Conservation (phyloP, 2,797 vertebrate species). For the Mormyrus proboscirostris region DNA sequence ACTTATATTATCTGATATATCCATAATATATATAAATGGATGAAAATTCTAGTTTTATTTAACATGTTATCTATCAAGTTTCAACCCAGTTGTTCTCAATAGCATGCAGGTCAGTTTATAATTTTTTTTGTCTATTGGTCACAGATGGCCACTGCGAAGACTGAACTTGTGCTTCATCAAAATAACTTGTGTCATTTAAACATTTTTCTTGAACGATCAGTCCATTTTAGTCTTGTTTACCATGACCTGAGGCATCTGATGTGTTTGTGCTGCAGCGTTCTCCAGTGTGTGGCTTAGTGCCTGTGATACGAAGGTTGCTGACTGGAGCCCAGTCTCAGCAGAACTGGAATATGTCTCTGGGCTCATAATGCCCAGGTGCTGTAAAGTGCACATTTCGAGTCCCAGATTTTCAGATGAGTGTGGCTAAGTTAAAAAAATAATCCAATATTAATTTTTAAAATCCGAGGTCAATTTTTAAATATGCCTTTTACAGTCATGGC, state of each 20-base stretch:
- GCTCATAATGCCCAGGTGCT: background rate
- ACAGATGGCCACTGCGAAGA: background rate
- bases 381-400: background rate
- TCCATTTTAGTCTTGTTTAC: background rate
- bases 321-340: background rate
- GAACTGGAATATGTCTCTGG: background rate
- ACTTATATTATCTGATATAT: background rate
- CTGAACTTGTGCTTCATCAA: background rate
- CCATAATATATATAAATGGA: background rate
- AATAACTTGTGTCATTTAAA: background rate
- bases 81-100: background rate
- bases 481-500: background rate
- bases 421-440: background rate
- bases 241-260: background rate
- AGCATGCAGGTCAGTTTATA: background rate
- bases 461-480: background rate
- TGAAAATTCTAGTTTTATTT: slow-evolving; percentile 1
- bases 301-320: background rate
- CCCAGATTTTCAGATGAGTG: background rate
- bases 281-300: background rate
- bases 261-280: background rate
- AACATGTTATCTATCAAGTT: background rate
- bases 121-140: background rate
- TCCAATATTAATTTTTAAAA: background rate
- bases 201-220: background rate